A percentile compares a stretch with the other conserved stretches of the same genome.
These are phyloP conservation scores for Priapulus caudatus DNA, from an alignment of 2,888 invertebrate species.

Conservation along the genomic window DNA sequence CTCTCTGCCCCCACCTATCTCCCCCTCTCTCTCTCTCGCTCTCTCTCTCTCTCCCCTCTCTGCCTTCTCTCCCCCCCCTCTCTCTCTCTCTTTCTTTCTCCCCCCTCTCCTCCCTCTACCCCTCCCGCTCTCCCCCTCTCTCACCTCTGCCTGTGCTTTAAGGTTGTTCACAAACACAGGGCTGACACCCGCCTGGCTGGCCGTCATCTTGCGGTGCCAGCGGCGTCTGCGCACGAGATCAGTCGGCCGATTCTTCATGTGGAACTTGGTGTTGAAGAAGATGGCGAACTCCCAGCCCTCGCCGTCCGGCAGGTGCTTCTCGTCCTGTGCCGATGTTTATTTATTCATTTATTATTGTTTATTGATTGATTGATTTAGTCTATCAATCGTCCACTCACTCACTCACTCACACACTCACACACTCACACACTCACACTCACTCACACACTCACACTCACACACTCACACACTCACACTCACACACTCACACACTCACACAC, in stretches of 20 bases:
- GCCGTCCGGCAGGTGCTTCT: too few species aligned
- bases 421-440: too few species aligned
- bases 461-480: too few species aligned
- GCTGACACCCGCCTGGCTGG: slow-evolving; percentile 34
- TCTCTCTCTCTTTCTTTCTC: slow-evolving; percentile 2
- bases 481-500: too few species aligned
- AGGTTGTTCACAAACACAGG: too few species aligned
- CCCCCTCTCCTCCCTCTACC: not conserved
- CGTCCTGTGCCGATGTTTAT: too few species aligned
- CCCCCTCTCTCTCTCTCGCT: not conserved
- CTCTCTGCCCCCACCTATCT: not conserved
- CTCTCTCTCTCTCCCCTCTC: slow-evolving; percentile 4
- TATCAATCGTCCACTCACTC: too few species aligned
- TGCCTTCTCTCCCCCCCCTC: not conserved
- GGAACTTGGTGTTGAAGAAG: slow-evolving; percentile 41
- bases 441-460: too few species aligned
- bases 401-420: too few species aligned
- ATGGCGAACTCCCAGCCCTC: slow-evolving; percentile 44
- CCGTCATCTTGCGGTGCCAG: slow-evolving; percentile 41
- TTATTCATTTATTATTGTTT: too few species aligned
- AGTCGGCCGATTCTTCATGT: slow-evolving; percentile 39
- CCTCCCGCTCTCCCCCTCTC: not conserved
- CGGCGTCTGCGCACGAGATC: slow-evolving; percentile 40
- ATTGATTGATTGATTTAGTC: too few species aligned
- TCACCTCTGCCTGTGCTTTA: not conserved